Evolutionary conservation across 1,140 invertebrate genomes (phyloP), one percentile per base, ranked within the genome.

Genomic region (Neodiprion lecontei): DNA sequence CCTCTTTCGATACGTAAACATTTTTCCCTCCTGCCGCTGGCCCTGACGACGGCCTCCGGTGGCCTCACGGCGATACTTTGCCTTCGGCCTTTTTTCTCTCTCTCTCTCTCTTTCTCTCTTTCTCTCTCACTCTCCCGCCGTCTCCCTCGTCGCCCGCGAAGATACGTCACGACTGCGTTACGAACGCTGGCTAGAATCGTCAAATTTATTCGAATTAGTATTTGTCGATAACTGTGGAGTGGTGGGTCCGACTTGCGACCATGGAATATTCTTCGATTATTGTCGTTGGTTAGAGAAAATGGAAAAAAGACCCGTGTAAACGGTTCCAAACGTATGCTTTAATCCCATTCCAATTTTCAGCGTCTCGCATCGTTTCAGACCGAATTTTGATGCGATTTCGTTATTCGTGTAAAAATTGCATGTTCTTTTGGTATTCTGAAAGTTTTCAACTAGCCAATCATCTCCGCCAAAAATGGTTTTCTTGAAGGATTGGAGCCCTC

Each of bases 1-100:
- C 80, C 81, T 83, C 77, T 80, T 83, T 69, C 78, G 76, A 83
- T 83, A 80, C 76, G 72, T 82, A 84, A 83, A 84, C 79, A 83
- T 81, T 79, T 81, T 47, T 69, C 74, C n/a, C 53, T 17, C 78
- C 78, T 75, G 74, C 75, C 75, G 77, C 70, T 72, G 77, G 74
- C 74, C 75, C 21, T 72, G 76, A 75, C 72, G 74, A 11, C 48
- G 21, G n/a, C 40, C 70, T 49, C 70, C 70, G 70, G 53, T 71
- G 12, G 17, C 14, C 14, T 69, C 67, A 40, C 1, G 28, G 28
- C 61, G 4, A 40, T 14, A 65, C 61, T 65, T 14, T 21, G 17
- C 17, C 61, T 4, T 1, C 61, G 7, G 12, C 61, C 61, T 65
- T 21, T 21, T 65, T 7, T 14, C 61, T 65, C 61, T 21, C 12